Evolutionary conservation across 2,113 vertebrate species (phyloP), one percentile per base, ranked within the genome.

Genomic region (Amazona guildingii): DNA sequence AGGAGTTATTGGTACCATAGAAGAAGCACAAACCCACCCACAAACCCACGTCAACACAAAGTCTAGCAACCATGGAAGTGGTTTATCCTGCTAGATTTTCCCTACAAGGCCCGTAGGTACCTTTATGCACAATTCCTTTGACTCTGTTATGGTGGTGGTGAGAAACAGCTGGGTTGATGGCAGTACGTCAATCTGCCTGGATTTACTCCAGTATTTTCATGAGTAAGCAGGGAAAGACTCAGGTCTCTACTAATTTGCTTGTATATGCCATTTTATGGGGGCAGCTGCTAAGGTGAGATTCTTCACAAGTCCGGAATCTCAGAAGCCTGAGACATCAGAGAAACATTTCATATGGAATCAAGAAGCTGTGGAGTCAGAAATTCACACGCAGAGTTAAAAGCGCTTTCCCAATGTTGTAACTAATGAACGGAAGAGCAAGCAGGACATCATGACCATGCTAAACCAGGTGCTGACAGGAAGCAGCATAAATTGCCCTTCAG

Each of bases 241-340:
- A 62, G 7, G 49, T 79, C 49, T 87, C 35, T 79, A 46, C 41
- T 70, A 62, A 83, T 91, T 92, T 94, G 46, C 64, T 83, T 39
- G 18, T 74, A 51, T 90, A 51, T 48, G 33, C 20, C 61, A 64
- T 80, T 90, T 92, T 83, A 88, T 93, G 72, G 51, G 29, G 77
- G 48, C 76, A 96, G 93, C 64, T 91, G 85, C 63, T 93, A 62
- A 94, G 94, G 54, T 70, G 78, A 74, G 75, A 70, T 59, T 83
- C 88, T 96, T 92, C 80, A 76, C 46, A 86, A 88, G 24, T 55
- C 46, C 83, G 88, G 83, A 94, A 76, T 62, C 68, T 90, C 51
- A 70, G 90, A 90, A 90, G 44, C n/a, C 54, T 69, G n/a, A 83
- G 63, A 91, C 41, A 88, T 83, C 85, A 73, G 52, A 44, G 37